Evolutionary conservation across 2,888 invertebrate genomes (phyloP), one percentile per base, ranked within the genome.

Genomic region (Rhagium mordax): DNA sequence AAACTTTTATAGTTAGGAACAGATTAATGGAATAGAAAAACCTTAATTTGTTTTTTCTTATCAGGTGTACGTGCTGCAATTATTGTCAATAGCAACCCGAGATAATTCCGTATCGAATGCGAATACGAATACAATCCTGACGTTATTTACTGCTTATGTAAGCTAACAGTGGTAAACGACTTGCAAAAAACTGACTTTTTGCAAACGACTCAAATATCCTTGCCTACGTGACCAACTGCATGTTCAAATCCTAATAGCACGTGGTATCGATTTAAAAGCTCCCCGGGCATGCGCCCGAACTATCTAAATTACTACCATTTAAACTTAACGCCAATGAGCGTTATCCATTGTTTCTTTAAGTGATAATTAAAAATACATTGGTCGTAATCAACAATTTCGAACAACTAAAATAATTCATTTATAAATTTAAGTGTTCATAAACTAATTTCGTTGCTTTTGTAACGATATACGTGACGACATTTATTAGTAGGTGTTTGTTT

Each of bases 141-240:
- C 13, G 41, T 41, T 41, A 4, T 15, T 24, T n/a, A 24, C 21
- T 16, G 29, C 33, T 59, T 59, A 59, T 7, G 47, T 48, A 47
- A 62, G n/a, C 33, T 20, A 53, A 55, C 33, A 20, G 59, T 8
- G 20, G 65, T 67, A 57, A n/a, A 57, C 57, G 51, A 18, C 8
- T 15, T 24, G 67, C 57, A 53, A 65, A 67, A 67, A 24, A 13
- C 27, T 29, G 8, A 55, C 47, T 71, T 74, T 68, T 66, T 59
- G 64, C 74, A 65, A 55, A 71, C 51, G 55, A 59, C 65, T 75
- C 71, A 71, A 70, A 62, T 70, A 47, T 74, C 72, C n/a, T 20
- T 62, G 83, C 79, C 80, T 82, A 82, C 82, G 82, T 83, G 83
- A 82, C 81, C 68, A 71, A 64, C 65, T 57, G 78, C 82, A 82